A percentile compares a stretch with the other conserved stretches of the same genome.
Evolutionary conservation across 2,113 vertebrate species (phyloP).

Genomic region (Perca fluviatilis): DNA sequence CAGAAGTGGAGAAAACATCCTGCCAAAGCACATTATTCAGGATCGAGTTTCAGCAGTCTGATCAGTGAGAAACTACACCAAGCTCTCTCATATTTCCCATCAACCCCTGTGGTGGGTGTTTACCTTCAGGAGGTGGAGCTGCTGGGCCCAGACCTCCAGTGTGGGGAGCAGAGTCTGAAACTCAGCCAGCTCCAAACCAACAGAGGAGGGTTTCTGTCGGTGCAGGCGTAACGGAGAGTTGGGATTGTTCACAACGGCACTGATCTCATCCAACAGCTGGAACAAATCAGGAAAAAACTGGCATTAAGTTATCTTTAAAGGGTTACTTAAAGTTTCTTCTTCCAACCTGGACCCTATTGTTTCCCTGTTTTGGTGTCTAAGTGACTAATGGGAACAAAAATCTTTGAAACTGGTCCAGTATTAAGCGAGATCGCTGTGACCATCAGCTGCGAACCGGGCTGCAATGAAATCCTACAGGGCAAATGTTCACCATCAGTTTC

Average conservation of each 20-base stretch:
- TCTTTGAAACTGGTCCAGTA: too few relatives aligned
- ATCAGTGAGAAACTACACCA: not conserved
- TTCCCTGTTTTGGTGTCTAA: too few relatives aligned
- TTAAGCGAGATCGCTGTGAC: too few relatives aligned
- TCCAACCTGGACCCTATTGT: too few relatives aligned
- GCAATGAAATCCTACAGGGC: too few relatives aligned
- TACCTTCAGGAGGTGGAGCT: slow-evolving; percentile 89
- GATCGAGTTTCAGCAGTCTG: not conserved
- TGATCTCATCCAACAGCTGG: slow-evolving; percentile 86
- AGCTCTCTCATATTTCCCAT: not conserved
- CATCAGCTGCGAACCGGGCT: too few relatives aligned
- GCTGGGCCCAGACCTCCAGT: slow-evolving; percentile 90
- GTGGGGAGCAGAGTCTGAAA: slow-evolving; percentile 86
- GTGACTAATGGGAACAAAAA: too few relatives aligned
- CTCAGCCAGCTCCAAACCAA: slow-evolving; percentile 61
- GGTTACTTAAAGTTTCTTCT: too few relatives aligned
- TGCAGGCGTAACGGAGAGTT: slow-evolving; percentile 80
- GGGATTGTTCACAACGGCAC: slow-evolving; percentile 81
- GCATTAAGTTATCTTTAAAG: too few relatives aligned
- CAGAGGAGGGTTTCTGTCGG: slow-evolving; percentile 70
- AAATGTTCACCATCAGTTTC: too few relatives aligned
- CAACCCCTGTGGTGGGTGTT: not conserved
- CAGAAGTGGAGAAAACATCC: not conserved
- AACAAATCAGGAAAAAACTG: slow-evolving; percentile 7
- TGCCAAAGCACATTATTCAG: too few relatives aligned